Base-by-base conservation (phyloP, 30 jellyfish, hydroid and myxozoan species). In the Catostylus mosaicus region DNA sequence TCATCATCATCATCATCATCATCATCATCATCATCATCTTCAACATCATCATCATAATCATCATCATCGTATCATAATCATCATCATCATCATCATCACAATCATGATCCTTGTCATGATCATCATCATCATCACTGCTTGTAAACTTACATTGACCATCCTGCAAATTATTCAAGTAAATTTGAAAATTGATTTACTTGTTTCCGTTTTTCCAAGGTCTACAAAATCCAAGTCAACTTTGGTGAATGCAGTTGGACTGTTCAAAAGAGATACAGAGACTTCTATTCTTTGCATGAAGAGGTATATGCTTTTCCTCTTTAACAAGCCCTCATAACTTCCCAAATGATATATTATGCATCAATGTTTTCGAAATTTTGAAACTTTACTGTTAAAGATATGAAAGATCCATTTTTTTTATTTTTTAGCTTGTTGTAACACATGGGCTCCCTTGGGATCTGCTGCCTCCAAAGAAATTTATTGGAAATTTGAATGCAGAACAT, bases 371-470 rank as follows among this genome's bases (percentile, higher is more conserved):
- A n/a, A n/a, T n/a, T n/a, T n/a, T n/a, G n/a, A n/a, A n/a, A n/a
- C n/a, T n/a, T n/a, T n/a, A n/a, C n/a, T n/a, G n/a, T n/a, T n/a
- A n/a, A n/a, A n/a, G n/a, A n/a, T 9, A 11, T 67, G 65, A 20
- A 9, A 67, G 45, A 36, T 32, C 10, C 31, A 31, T n/a, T 6
- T 8, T 85, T 27, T 46, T 75, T 80, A 47, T 26, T 78, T 30
- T 56, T 20, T 56, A 94, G 99, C 96, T 94, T 32, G 99, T 94
- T 27, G 94, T 83, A 18, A 14, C 67, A 18, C 83, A 73, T 51
- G 96, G 97, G 33, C 27, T 94, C n/a, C 88, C 99, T 5, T 82
- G 96, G 95, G 99, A 94, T 50, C 83, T 94, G 75, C 79, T 94
- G 2, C 99, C 99, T 1, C 99, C 99, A 56, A 94, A 87, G 89